phyloP scores from a whole-genome alignment of 2,888 invertebrate genomes.

The Catonia carolina region DNA sequence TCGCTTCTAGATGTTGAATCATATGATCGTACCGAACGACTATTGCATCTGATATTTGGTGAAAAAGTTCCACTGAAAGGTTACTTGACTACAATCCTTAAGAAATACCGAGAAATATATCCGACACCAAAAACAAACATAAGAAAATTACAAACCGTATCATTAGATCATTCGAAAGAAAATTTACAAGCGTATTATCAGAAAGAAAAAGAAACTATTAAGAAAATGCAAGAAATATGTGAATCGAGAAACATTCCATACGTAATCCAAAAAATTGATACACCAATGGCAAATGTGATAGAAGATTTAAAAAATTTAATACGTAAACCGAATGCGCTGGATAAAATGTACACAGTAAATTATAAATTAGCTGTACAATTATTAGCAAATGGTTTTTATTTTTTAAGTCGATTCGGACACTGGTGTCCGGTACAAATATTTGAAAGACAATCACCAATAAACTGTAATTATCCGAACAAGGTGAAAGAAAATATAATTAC shows the following conservation, averaged over 20 bases:
- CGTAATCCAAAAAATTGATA: neutral
- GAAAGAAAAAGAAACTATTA: neutral
- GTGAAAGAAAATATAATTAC: neutral
- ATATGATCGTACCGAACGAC: too few species aligned
- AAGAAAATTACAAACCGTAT: neutral
- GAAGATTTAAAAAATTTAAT: neutral
- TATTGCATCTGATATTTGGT: too few species aligned
- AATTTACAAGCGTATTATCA: neutral
- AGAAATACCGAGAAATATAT: neutral
- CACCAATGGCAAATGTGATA: neutral
- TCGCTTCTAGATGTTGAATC: neutral
- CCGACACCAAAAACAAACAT: neutral
- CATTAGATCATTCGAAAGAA: neutral
- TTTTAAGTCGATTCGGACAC: constrained; percentile 1
- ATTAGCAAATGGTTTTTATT: neutral
- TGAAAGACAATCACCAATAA: neutral
- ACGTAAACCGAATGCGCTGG: neutral
- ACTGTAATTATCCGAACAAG: neutral
- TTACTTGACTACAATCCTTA: too few species aligned
- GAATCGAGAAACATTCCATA: neutral
- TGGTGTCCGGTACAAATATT: constrained; percentile 1
- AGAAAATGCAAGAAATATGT: neutral
- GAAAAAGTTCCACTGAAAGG: too few species aligned
- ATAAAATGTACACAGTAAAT: neutral
- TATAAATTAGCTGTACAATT: neutral